These are phyloP conservation scores for Trilocha varians DNA, from an alignment of 2,888 invertebrate species.

Conservation along the genomic window DNA sequence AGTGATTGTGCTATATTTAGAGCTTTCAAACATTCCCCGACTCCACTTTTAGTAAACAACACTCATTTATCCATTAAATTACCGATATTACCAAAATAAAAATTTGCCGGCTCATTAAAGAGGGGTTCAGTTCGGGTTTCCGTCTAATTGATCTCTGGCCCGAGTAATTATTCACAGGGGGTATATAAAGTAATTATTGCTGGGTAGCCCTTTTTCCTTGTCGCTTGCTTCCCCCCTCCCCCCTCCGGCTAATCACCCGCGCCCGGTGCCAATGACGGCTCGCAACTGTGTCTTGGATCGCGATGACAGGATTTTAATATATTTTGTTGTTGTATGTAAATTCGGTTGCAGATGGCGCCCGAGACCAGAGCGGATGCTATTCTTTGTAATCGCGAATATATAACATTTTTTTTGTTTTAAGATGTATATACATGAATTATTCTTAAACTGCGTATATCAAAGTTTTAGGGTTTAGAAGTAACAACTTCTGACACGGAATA, in stretches of 20 bases:
- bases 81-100: conserved; percentile 35
- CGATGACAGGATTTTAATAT: conserved; percentile 71
- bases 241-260: conserved; percentile 53
- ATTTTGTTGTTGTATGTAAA: conserved; percentile 67
- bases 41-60: background rate
- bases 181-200: conserved; percentile 69
- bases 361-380: conserved; percentile 21
- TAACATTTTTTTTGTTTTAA: conserved; percentile 4
- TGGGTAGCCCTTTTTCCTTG: conserved; percentile 70
- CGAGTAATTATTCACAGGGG: conserved; percentile 70
- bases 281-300: conserved; percentile 59
- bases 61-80: conserved; percentile 12
- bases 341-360: conserved; percentile 45
- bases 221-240: conserved; percentile 34
- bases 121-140: conserved; percentile 55
- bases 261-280: conserved; percentile 66
- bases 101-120: conserved; percentile 61
- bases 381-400: conserved; percentile 15
- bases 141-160: conserved; percentile 64
- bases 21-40: no score
- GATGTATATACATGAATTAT: conserved; percentile 1
- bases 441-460: background rate
- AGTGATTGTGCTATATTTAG: no score
- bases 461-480: background rate
- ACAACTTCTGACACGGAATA: background rate